These are phyloP conservation scores for Drosophila barbarae DNA, from an alignment of 2,888 invertebrate genomes.

Conservation along the genomic window DNA sequence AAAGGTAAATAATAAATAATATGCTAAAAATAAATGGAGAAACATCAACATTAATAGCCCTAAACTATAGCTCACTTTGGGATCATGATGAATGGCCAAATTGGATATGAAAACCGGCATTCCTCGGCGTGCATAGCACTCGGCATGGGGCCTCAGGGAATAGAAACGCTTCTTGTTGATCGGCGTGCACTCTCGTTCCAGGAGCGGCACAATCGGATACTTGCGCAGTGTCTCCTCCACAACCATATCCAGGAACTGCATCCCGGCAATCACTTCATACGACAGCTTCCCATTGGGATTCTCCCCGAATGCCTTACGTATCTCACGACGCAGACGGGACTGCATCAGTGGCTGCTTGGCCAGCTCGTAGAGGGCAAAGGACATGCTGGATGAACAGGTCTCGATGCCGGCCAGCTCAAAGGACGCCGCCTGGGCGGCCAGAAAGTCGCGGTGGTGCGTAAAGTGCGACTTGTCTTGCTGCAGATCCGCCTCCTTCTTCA, in stretches of 20 bases:
- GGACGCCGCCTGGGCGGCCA: slow-evolving; percentile 78
- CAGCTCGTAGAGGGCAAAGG: slow-evolving; percentile 80
- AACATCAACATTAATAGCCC: not conserved
- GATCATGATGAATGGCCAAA: slow-evolving; percentile 78
- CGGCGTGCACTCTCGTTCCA: slow-evolving; percentile 77
- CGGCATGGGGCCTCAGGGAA: slow-evolving; percentile 75
- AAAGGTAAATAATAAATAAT: not conserved
- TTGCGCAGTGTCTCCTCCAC: slow-evolving; percentile 77
- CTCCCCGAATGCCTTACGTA: slow-evolving; percentile 70
- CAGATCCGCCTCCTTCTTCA: slow-evolving; percentile 77
- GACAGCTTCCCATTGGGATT: slow-evolving; percentile 67
- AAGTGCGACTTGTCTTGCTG: slow-evolving; percentile 71
- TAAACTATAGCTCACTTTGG: slow-evolving; percentile 66
- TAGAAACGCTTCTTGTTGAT: slow-evolving; percentile 73
- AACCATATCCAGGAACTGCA: slow-evolving; percentile 80
- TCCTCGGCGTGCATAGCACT: slow-evolving; percentile 75
- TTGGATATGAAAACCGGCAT: slow-evolving; percentile 79
- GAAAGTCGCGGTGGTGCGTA: slow-evolving; percentile 73
- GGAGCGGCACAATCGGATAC: slow-evolving; percentile 78
- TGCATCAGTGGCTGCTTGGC: slow-evolving; percentile 79
- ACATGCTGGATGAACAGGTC: slow-evolving; percentile 78
- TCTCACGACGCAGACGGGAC: slow-evolving; percentile 79
- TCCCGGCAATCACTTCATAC: slow-evolving; percentile 78
- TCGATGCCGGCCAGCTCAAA: slow-evolving; percentile 79
- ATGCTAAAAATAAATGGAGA: too few species aligned